phyloP scores from a whole-genome alignment of 2,113 vertebrate genomes.

The Galemys pyrenaicus region DNA sequence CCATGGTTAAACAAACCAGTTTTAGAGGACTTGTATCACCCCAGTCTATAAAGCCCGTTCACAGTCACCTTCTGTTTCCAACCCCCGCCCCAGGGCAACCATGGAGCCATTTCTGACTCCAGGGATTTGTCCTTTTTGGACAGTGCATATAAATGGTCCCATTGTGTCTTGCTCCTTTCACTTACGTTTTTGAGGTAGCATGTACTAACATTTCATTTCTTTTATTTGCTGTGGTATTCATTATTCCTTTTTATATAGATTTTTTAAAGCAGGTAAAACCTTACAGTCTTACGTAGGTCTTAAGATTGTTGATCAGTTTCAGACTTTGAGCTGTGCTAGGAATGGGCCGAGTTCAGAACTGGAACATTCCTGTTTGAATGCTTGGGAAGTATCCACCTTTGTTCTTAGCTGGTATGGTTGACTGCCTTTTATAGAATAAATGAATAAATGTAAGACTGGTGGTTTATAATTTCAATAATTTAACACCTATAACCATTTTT shows the following conservation, averaged over 20 bases:
- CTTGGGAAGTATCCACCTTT: not conserved
- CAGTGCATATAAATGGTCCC: not conserved
- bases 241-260: slow-evolving; percentile 15
- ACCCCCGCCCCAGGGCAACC: not conserved
- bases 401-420: not conserved
- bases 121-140: not conserved
- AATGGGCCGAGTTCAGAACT: not conserved
- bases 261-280: not conserved
- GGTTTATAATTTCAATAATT: slow-evolving; percentile 23
- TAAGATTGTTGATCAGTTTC: not conserved
- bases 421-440: not conserved
- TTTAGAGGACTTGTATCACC: not conserved
- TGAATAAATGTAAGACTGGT: not conserved
- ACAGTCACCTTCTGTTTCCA: not conserved
- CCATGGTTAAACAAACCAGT: not conserved
- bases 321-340: not conserved
- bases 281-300: not conserved
- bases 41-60: not conserved
- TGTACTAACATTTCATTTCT: not conserved
- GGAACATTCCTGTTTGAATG: not conserved
- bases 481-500: not conserved
- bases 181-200: not conserved
- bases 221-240: not conserved
- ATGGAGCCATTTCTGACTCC: not conserved
- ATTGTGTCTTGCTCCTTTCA: not conserved